Evolutionary conservation across 2,797 vertebrate species (phyloP).

Genomic region (Parauchenoglanis punctatus): DNA sequence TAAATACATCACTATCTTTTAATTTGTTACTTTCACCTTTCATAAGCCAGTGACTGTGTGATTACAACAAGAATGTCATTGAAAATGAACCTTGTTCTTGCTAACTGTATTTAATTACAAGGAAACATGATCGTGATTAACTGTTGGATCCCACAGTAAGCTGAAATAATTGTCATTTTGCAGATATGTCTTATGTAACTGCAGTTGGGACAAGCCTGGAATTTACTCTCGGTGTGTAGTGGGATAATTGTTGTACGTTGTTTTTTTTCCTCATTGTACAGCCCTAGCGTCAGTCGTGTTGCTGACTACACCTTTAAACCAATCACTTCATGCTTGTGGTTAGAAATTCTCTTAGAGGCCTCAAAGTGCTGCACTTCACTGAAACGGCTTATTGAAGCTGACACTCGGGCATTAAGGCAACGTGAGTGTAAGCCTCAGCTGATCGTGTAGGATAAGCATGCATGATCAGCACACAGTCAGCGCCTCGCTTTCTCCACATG

Average conservation of each 20-base stretch:
- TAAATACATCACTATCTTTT: not conserved
- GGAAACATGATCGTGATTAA: not conserved
- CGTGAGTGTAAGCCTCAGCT: slow-evolving; percentile 32
- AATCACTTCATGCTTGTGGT: not conserved
- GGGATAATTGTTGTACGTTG: not conserved
- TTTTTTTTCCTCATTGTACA: not conserved
- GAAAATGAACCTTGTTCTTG: not conserved
- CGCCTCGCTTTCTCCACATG: not conserved
- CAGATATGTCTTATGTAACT: not conserved
- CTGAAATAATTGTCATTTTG: not conserved
- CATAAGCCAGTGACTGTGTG: too few species aligned
- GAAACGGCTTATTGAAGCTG: slow-evolving; percentile 8
- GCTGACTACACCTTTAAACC: not conserved
- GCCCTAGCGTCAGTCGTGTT: not conserved
- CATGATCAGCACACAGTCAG: slow-evolving; percentile 3
- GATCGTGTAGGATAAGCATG: slow-evolving; percentile 39
- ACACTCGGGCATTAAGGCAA: slow-evolving; percentile 15
- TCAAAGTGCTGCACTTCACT: slow-evolving; percentile 17
- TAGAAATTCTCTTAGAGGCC: not conserved
- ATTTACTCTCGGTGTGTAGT: not conserved
- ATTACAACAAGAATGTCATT: not conserved
- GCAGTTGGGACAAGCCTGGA: not conserved
- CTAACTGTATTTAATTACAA: not conserved
- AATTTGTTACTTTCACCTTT: not conserved
- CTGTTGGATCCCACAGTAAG: not conserved